These are phyloP conservation scores for Oxyura jamaicensis DNA, from an alignment of 2,113 vertebrate genomes.

Conservation along the genomic window DNA sequence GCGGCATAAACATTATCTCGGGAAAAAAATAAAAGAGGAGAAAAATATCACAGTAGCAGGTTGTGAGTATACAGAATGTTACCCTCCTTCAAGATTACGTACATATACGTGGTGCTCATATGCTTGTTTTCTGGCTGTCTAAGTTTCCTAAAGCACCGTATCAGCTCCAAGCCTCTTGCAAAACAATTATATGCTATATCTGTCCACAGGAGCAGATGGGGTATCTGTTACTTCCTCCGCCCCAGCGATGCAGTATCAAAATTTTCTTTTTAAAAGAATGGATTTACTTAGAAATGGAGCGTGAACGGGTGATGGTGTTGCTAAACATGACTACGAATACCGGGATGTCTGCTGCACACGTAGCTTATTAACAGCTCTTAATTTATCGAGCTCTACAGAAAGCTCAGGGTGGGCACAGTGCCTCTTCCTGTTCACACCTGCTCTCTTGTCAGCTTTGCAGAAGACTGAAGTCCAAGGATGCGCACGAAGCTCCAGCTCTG, in stretches of 20 bases:
- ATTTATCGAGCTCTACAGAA: background rate
- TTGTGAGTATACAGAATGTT: background rate
- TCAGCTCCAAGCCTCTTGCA: background rate
- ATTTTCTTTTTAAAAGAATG: background rate
- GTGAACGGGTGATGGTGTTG: background rate
- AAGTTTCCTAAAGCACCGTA: background rate
- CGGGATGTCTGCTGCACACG: background rate
- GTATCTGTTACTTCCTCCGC: background rate
- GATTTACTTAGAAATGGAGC: background rate
- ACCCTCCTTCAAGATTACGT: background rate
- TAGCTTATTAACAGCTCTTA: background rate
- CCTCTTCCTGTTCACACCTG: background rate
- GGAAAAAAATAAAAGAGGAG: background rate
- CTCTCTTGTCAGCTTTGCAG: background rate
- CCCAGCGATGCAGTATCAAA: background rate
- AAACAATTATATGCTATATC: background rate
- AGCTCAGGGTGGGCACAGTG: background rate
- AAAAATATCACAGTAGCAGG: background rate
- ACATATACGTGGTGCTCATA: background rate
- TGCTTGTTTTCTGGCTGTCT: background rate
- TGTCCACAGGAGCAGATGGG: too few species aligned
- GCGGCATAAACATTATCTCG: background rate
- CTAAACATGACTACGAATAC: background rate
- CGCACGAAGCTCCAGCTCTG: fast-evolving
- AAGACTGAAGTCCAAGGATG: background rate